Evolutionary conservation across 2,888 invertebrate genomes (phyloP), one percentile per base, ranked within the genome.

Genomic region (Noctua comes): DNA sequence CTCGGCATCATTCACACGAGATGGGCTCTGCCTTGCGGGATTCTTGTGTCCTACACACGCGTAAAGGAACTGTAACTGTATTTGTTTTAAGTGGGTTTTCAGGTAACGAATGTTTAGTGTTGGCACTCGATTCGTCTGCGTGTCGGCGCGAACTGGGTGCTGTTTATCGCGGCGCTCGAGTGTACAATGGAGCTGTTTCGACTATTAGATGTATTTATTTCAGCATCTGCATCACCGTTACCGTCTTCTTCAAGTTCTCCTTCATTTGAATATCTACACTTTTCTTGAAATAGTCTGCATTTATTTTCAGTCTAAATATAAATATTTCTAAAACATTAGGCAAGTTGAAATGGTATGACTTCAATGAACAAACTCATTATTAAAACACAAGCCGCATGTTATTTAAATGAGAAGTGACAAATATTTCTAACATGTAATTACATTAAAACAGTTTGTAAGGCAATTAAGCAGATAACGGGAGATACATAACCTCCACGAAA

Each of bases 1-100:
- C 95, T 96, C 94, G 92, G 94, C 95, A 92, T 95, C 96, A 94
- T 96, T 96, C 95, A 95, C 93, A 93, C 92, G 93, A 94, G 94
- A 93, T 91, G 91, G 90, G 92, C 87, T 86, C 90, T 87, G 90
- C 92, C 92, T 91, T 89, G 91, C 89, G 92, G 91, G 89, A 93
- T 91, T 91, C 91, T 91, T 90, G 89, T 92, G 91, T 91, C 90
- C 92, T 90, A 91, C 91, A 91, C 90, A 89, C 89, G 89, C 92
- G 91, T 91, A 92, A 92, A 92, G 90, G 91, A 90, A 91, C 87
- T 89, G 84, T 90, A 91, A 91, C 90, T 89, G 83, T 90, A 89
- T 91, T 90, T 87, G 83, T 88, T 88, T 84, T 85, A 90, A 88
- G 85, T 90, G 86, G 86, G 86, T 90, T 87, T 88, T 80, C 82